phyloP scores from a whole-genome alignment of 2,888 invertebrate species.

The Agrotis ipsilon region DNA sequence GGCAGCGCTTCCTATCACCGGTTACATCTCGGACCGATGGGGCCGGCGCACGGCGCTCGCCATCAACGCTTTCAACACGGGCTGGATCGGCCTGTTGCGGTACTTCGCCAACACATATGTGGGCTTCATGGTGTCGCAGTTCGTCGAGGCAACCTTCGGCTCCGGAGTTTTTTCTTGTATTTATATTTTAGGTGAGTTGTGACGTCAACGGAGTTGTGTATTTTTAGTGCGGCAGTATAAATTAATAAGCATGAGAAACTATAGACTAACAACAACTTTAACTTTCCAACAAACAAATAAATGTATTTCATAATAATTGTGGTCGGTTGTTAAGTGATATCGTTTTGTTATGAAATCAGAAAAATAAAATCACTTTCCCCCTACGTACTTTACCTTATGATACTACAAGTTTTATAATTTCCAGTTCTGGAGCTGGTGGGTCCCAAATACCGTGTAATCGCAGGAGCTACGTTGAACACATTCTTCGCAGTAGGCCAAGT shows the following conservation, averaged over 20 bases:
- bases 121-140: slow-evolving; percentile 93
- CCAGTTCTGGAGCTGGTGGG: slow-evolving; percentile 94
- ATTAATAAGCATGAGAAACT: not conserved
- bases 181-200: slow-evolving; percentile 91
- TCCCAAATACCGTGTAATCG: slow-evolving; percentile 93
- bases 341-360: no score
- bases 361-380: no score
- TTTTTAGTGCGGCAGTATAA: not conserved
- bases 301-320: no score
- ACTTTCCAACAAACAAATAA: no score
- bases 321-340: no score
- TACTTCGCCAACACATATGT: slow-evolving; percentile 92
- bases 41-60: slow-evolving; percentile 92
- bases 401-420: slow-evolving; percentile 23
- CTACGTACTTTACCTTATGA: not conserved
- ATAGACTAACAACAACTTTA: not conserved
- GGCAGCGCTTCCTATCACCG: slow-evolving; percentile 93
- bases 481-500: slow-evolving; percentile 94
- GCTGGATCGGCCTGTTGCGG: slow-evolving; percentile 92
- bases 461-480: slow-evolving; percentile 93
- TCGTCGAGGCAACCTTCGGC: slow-evolving; percentile 92
- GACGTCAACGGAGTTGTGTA: not conserved
- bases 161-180: slow-evolving; percentile 93
- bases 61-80: slow-evolving; percentile 91
- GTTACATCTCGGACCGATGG: slow-evolving; percentile 94